Base-by-base conservation (phyloP, 2,888 invertebrate genomes). In the Chrysotoxum bicinctum region DNA sequence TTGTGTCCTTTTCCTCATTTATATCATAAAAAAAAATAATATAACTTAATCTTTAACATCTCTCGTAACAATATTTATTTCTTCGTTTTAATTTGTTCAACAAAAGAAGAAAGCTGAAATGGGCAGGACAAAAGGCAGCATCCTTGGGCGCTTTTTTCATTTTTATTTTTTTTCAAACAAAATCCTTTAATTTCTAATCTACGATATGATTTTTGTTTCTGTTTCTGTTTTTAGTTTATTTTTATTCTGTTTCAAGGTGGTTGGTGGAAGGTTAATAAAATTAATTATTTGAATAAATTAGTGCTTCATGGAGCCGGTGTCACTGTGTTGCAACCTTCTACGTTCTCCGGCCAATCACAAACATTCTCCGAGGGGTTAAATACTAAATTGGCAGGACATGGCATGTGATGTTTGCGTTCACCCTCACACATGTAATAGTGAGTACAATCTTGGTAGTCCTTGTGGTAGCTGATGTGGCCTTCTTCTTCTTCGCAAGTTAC, bases 401-500 rank as follows among this genome's bases (percentile, higher is more conserved):
- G 98, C 98, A 98, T 98, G 93, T 98, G 98, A 90, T 98, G 98
- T 91, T 97, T 97, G 70, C 98, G 94, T 91, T 98, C 98, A 37
- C 98, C 98, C 92, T 98, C 98, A 90, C 98, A 98, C 98, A 98
- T 98, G 93, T 97, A 98, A 92, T 98, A 98, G 94, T 96, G 97
- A 73, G 97, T 97, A 91, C 98, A 98, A 91, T 98, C 98, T 30
- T 95, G 95, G 91, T 96, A 96, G 92, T 98, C 98, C 2, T 95
- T 94, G 91, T 98, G 98, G 92, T 98, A 98, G 79, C 97, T 97
- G 85, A 98, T 98, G 91, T 98, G 97, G n/a, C 98, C 98, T 76
- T 98, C 98, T 91, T 97, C 97, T 92, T 98, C 98, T 89, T 96
- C 98, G 90, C 98, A 98, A 2, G 94, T 94, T 0, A 98, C 96